A percentile compares a stretch with the other conserved stretches of the same genome.
These are phyloP conservation scores for Chorisops tibialis DNA, from an alignment of 2,888 invertebrate genomes.

Conservation along the genomic window DNA sequence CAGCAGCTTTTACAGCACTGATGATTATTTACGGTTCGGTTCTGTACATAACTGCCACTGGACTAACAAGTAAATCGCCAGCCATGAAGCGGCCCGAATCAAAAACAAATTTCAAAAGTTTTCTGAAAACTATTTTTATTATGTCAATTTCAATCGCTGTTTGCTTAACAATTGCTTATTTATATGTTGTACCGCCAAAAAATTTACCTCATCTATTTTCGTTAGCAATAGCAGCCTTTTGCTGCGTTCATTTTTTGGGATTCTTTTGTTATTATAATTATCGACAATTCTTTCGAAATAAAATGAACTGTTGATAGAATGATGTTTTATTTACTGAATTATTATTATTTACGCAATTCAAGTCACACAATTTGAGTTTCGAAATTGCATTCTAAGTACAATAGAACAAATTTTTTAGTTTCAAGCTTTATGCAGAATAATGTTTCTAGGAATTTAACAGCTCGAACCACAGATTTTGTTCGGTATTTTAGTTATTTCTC, in stretches of 20 bases:
- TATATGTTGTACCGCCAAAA: conserved; percentile 52
- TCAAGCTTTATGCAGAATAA: too few relatives aligned
- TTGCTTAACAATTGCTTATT: background rate
- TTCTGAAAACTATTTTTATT: background rate
- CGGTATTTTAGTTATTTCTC: too few relatives aligned
- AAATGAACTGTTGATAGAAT: background rate
- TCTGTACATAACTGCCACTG: conserved; percentile 2
- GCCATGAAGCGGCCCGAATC: too few relatives aligned
- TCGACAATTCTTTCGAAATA: conserved; percentile 53
- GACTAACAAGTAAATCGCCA: background rate
- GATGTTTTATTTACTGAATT: too few relatives aligned
- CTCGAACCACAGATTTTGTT: too few relatives aligned
- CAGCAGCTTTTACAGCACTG: background rate
- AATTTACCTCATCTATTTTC: conserved; percentile 80
- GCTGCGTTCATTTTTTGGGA: conserved; percentile 74
- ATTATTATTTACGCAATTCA: too few relatives aligned
- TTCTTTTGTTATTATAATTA: conserved; percentile 75
- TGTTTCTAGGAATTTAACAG: too few relatives aligned
- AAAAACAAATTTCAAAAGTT: background rate
- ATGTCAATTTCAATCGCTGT: conserved; percentile 2
- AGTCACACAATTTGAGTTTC: too few relatives aligned
- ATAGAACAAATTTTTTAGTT: too few relatives aligned
- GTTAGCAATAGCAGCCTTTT: conserved; percentile 74
- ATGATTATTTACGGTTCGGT: conserved; percentile 1
- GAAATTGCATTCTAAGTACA: too few relatives aligned